Conservation (phyloP, 1,140 invertebrate species). For the Cataglyphis hispanica region DNA sequence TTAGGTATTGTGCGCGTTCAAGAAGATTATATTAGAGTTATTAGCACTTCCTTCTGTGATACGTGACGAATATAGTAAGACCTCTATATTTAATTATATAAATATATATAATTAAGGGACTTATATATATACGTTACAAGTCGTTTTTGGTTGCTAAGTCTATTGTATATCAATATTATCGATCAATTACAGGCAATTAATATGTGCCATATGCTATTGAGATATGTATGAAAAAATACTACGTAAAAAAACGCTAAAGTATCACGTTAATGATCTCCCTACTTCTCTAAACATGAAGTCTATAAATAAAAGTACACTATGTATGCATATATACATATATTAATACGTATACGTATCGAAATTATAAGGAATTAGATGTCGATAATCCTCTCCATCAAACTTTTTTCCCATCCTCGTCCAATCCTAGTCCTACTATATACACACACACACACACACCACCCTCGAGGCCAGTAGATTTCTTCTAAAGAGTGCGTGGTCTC, state of each 20-base stretch:
- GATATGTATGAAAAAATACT: slow-evolving; percentile 48
- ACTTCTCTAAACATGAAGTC: slow-evolving; percentile 66
- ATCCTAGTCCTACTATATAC: slow-evolving; percentile 57
- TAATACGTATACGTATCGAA: slow-evolving; percentile 82
- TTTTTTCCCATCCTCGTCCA: slow-evolving; percentile 62
- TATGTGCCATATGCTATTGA: slow-evolving; percentile 60
- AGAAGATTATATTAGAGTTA: slow-evolving; percentile 62
- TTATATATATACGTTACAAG: slow-evolving; percentile 57
- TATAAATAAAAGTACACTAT: slow-evolving; percentile 81
- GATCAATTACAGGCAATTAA: slow-evolving; percentile 45
- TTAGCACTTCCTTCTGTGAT: slow-evolving; percentile 64
- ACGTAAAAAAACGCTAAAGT: neutral
- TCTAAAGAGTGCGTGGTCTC: slow-evolving; percentile 59
- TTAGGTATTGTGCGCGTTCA: slow-evolving; percentile 60
- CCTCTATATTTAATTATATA: slow-evolving; percentile 60
- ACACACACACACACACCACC: too few relatives aligned
- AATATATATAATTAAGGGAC: slow-evolving; percentile 58
- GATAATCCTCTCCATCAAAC: slow-evolving; percentile 63
- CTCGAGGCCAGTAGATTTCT: slow-evolving; percentile 65
- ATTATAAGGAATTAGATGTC: slow-evolving; percentile 82
- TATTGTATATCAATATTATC: slow-evolving; percentile 45
- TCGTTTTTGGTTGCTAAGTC: slow-evolving; percentile 58
- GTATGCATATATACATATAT: slow-evolving; percentile 82
- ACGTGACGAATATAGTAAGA: slow-evolving; percentile 61
- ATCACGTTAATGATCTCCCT: slow-evolving; percentile 63